Conservation (phyloP, 2,797 vertebrate species). For the Cyclopterus lumpus region DNA sequence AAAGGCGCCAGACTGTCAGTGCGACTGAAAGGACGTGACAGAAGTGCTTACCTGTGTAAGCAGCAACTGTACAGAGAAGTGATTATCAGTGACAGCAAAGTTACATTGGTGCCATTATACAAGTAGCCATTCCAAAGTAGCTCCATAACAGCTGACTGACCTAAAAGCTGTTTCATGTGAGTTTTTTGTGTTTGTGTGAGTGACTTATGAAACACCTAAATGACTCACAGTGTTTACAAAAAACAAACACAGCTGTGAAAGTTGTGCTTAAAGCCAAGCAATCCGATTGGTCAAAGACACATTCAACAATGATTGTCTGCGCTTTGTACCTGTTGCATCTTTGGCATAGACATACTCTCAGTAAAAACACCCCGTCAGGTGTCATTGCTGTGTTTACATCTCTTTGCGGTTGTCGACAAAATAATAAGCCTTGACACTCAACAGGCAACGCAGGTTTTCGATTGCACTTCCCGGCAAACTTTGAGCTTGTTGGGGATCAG, state of each 20-base stretch:
- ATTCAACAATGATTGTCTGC: slow-evolving; percentile 22
- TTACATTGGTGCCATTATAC: slow-evolving; percentile 48
- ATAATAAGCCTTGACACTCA: slow-evolving; percentile 55
- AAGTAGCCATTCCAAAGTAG: slow-evolving; percentile 54
- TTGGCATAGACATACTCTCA: neutral
- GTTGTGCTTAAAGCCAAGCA: slow-evolving; percentile 31
- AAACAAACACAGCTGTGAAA: slow-evolving; percentile 31
- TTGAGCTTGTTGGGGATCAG: slow-evolving; percentile 73
- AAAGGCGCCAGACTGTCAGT: slow-evolving; percentile 76
- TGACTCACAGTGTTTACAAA: slow-evolving; percentile 27
- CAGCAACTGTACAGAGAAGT: slow-evolving; percentile 28
- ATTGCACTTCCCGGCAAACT: slow-evolving; percentile 81
- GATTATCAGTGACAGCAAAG: slow-evolving; percentile 62
- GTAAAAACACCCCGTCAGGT: neutral
- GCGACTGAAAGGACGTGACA: slow-evolving; percentile 64
- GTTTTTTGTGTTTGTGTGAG: slow-evolving; percentile 15
- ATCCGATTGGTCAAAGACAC: neutral
- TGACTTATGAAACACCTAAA: slow-evolving; percentile 41
- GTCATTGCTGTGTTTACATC: slow-evolving; percentile 22
- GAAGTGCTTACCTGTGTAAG: slow-evolving; percentile 65
- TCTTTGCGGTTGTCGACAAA: slow-evolving; percentile 29
- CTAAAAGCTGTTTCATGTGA: slow-evolving; percentile 26
- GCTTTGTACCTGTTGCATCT: slow-evolving; percentile 36
- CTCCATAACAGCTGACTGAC: slow-evolving; percentile 43
- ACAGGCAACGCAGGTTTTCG: slow-evolving; percentile 86